Percentiles rank a stretch among this genome's conserved stretches.
Conservation (phyloP, 2,797 vertebrate species). For the Telmatherina bonti region DNA sequence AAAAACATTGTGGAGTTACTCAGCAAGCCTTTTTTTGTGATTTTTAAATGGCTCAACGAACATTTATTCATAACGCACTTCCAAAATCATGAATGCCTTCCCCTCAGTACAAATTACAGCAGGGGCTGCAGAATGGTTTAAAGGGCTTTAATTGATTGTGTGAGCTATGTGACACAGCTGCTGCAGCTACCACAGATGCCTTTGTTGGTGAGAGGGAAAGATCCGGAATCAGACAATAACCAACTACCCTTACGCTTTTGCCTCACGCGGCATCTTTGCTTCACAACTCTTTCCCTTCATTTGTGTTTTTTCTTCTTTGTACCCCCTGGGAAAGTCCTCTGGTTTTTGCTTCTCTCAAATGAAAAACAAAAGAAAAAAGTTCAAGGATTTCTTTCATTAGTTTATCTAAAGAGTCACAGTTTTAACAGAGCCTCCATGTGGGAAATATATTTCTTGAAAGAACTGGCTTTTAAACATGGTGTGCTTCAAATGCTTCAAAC, state of each 20-base stretch:
- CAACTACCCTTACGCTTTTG: background rate
- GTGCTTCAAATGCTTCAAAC: background rate
- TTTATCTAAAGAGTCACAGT: background rate
- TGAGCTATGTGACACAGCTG: background rate
- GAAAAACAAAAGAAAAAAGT: background rate
- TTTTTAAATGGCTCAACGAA: background rate
- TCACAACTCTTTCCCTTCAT: constrained; percentile 1
- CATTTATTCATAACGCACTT: background rate
- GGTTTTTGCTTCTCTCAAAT: background rate
- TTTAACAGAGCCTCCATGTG: background rate
- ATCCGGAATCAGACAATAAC: constrained; percentile 1
- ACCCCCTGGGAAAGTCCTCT: background rate
- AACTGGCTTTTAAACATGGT: background rate
- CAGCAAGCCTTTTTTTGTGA: background rate
- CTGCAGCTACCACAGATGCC: constrained; percentile 9
- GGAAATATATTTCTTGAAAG: constrained; percentile 4
- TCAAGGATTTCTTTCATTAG: background rate
- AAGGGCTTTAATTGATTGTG: background rate
- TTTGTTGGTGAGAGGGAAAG: background rate
- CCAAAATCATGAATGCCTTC: background rate
- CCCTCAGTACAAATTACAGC: background rate
- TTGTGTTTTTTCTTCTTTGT: background rate
- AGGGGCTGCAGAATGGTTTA: background rate
- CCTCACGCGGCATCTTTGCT: background rate
- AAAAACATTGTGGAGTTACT: background rate